Evolutionary conservation across 1,140 invertebrate species (phyloP), one percentile per base, ranked within the genome.

Genomic region (Helicoverpa zea): DNA sequence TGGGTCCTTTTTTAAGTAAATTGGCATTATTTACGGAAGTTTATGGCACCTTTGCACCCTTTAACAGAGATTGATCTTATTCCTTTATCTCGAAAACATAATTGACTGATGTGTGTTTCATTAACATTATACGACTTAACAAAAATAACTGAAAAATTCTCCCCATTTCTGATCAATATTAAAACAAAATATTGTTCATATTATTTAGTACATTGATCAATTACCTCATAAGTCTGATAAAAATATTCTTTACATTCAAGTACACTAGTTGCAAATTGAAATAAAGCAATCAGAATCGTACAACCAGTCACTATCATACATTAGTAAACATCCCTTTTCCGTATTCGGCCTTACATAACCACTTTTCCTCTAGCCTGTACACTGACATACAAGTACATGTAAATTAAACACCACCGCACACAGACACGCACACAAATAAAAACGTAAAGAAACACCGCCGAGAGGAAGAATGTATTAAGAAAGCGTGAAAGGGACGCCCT

Each of bases 381-480:
- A 81, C 87, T 88, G 90, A 92, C 92, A 95, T 95, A 95, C 92
- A 94, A 93, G 92, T 94, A 95, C 92, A 95, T 95, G 92, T 94
- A 95, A 95, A 95, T 95, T 95, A 95, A 94, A 94, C 92, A 94
- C 91, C 91, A 91, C 88, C 89, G 92, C 93, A 94, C 93, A 94
- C 94, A 95, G 92, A 88, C 90, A 94, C 92, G 89, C 94, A 94
- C 94, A 95, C 94, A 94, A 95, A 95, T 95, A 95, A 95, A 95
- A 95, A 94, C 91, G 87, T 91, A 92, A 95, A 95, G 94, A 95
- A 95, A 94, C 92, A 93, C 92, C 91, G 90, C 89, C 82, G 90
- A 95, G 92, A 95, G 92, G 93, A 95, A 95, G 93, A 95, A 95
- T 95, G 94, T 95, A 95, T 95, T 95, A 95, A 95, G 94, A 95